phyloP scores from a whole-genome alignment of 2,888 invertebrate species.

The Parnassius apollo region DNA sequence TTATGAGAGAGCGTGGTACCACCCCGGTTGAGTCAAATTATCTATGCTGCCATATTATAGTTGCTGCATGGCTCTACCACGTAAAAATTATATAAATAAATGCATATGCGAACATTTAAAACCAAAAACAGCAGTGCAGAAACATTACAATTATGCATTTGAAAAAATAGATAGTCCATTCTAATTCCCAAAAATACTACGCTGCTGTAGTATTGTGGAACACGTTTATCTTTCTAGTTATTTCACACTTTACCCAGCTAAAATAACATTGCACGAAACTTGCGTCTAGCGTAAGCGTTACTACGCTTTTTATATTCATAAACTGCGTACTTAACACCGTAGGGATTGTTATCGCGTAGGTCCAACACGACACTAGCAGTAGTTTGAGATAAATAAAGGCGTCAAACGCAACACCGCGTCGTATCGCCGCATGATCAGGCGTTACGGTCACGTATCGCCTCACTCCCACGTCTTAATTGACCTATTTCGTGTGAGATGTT shows the following conservation, averaged over 20 bases:
- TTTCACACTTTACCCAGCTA: not conserved
- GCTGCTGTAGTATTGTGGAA: no score
- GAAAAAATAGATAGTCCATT: no score
- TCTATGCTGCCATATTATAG: no score
- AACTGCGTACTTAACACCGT: conserved; percentile 25
- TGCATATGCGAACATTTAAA: no score
- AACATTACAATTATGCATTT: no score
- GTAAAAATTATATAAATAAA: no score
- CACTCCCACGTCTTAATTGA: conserved; percentile 81
- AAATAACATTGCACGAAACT: conserved; percentile 13
- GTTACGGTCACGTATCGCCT: conserved; percentile 74
- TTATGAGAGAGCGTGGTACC: no score
- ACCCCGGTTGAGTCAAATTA: no score
- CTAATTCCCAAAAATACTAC: no score
- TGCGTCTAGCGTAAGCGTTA: conserved; percentile 18
- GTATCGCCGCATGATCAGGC: conserved; percentile 63
- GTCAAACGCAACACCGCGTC: conserved; percentile 68
- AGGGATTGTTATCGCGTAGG: conserved; percentile 33
- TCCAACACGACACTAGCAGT: conserved; percentile 47
- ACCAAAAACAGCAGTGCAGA: no score
- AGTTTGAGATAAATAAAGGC: conserved; percentile 60
- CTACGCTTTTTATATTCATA: conserved; percentile 10
- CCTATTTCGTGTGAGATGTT: conserved; percentile 77
- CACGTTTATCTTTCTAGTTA: no score
- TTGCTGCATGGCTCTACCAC: no score